phyloP scores from a whole-genome alignment of 2,113 vertebrate genomes.

The Leptobrachium leishanense region DNA sequence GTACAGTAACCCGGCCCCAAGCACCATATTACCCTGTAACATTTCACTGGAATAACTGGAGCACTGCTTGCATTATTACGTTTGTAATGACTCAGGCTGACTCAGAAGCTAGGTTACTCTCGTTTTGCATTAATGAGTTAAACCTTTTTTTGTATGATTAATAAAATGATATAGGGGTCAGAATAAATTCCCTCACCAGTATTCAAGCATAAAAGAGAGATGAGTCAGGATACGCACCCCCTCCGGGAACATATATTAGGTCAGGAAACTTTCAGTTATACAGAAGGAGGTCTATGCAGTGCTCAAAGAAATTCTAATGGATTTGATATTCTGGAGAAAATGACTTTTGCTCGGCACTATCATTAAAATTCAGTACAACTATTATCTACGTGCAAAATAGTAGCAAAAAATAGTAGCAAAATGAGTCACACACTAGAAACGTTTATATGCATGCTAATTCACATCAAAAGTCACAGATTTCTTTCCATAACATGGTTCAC shows the following conservation, averaged over 20 bases:
- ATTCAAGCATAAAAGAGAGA: slow-evolving; percentile 16
- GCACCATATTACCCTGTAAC: too few species aligned
- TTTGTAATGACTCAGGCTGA: too few species aligned
- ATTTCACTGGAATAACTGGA: neutral
- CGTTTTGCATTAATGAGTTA: slow-evolving; percentile 13
- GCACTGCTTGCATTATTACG: neutral
- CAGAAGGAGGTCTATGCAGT: slow-evolving; percentile 9
- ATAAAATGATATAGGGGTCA: slow-evolving; percentile 28
- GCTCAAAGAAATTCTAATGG: neutral
- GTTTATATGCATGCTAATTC: too few species aligned
- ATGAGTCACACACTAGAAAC: neutral
- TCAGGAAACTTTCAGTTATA: slow-evolving; percentile 16
- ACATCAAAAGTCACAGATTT: too few species aligned
- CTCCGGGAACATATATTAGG: slow-evolving; percentile 30
- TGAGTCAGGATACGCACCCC: slow-evolving; percentile 32
- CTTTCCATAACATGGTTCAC: too few species aligned
- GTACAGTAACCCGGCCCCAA: too few species aligned
- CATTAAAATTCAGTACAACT: neutral
- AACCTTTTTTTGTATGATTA: slow-evolving; percentile 27
- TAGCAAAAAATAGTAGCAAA: neutral
- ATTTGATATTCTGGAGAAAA: slow-evolving; percentile 9
- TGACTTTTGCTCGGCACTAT: neutral
- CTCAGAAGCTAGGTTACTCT: too few species aligned
- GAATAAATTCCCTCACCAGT: slow-evolving; percentile 4
- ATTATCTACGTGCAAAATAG: neutral